phyloP scores from a whole-genome alignment of 2,888 invertebrate species.

The Synergus japonicus region DNA sequence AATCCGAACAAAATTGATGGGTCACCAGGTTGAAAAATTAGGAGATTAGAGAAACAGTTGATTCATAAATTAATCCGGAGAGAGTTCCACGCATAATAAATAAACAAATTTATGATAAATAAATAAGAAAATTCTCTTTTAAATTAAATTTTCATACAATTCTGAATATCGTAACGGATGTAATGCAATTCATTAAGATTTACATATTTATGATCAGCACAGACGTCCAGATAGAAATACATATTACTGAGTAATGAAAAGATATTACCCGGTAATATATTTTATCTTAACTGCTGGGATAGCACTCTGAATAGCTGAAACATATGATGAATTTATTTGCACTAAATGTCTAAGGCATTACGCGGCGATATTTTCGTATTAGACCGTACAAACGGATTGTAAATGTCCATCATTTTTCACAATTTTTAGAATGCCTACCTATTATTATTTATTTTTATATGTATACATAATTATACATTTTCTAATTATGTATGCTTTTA shows the following conservation, averaged over 20 bases:
- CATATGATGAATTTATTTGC: constrained; percentile 31
- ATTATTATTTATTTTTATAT: neutral
- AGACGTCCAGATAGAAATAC: constrained; percentile 12
- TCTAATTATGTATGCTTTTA: neutral
- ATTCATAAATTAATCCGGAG: too few relatives aligned
- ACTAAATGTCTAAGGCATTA: constrained; percentile 27
- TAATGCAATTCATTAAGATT: neutral
- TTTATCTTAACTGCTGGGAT: constrained; percentile 18
- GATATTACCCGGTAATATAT: constrained; percentile 30
- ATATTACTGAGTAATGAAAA: constrained; percentile 29
- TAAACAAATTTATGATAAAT: neutral
- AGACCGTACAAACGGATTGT: neutral
- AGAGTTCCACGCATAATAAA: neutral
- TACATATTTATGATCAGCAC: constrained; percentile 7
- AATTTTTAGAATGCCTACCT: neutral
- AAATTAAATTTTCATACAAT: neutral
- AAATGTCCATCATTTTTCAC: neutral
- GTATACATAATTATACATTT: neutral
- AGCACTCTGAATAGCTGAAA: constrained; percentile 13
- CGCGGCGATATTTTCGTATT: constrained; percentile 25
- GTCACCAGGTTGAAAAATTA: too few relatives aligned
- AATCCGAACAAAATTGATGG: too few relatives aligned
- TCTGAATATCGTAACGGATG: neutral
- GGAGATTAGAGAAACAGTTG: too few relatives aligned
- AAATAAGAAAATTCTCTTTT: neutral